These are phyloP conservation scores for Caenorhabditis macrosperma DNA, from an alignment of 2,888 invertebrate genomes.

Conservation along the genomic window DNA sequence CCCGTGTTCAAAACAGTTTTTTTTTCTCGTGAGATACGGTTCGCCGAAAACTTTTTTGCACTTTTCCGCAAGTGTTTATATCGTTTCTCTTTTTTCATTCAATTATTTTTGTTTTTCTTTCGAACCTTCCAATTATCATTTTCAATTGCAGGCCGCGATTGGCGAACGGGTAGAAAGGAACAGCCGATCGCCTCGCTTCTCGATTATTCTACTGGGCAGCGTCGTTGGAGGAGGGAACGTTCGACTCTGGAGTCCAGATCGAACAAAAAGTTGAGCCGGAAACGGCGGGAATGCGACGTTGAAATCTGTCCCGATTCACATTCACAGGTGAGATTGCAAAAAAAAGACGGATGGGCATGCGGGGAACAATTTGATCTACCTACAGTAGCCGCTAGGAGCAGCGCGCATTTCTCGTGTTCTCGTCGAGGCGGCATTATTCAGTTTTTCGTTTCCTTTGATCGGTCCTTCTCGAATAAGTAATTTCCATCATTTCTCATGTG, in stretches of 20 bases:
- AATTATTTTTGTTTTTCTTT: neutral
- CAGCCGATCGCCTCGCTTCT: constrained; percentile 43
- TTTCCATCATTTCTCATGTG: neutral
- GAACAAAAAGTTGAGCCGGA: constrained; percentile 19
- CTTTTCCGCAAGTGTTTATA: neutral
- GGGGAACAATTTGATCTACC: neutral
- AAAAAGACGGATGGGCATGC: neutral
- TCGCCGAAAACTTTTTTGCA: neutral
- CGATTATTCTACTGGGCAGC: constrained; percentile 9
- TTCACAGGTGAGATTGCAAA: neutral
- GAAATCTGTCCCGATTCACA: constrained; percentile 22
- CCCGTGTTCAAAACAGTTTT: neutral
- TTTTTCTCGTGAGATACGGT: neutral
- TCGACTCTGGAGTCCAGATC: constrained; percentile 6
- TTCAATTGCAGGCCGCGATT: constrained; percentile 32
- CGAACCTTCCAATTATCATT: neutral
- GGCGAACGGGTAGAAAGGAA: constrained; percentile 46
- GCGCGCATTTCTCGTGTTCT: neutral
- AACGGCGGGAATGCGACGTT: constrained; percentile 57
- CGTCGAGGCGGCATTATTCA: neutral
- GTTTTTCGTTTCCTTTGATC: neutral
- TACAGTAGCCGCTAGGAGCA: neutral
- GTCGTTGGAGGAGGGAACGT: constrained; percentile 48
- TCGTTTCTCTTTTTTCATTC: neutral
- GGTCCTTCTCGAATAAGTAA: neutral